Conservation (phyloP, 2,888 invertebrate genomes). For the Lacanobia wlatinum region DNA sequence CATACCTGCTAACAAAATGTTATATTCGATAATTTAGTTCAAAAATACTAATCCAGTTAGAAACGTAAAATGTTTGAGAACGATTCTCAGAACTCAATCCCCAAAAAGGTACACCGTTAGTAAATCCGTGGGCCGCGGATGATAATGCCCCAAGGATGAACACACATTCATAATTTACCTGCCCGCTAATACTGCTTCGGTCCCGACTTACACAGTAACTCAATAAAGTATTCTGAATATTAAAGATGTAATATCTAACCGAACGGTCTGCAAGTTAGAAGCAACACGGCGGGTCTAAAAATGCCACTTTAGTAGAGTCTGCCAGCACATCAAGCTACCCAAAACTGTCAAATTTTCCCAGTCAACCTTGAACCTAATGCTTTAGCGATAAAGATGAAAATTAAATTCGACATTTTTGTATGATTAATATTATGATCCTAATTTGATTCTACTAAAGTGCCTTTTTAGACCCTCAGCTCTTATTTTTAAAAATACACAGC, state of each 20-base stretch:
- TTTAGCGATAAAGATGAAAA: no score
- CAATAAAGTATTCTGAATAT: slow-evolving; percentile 46
- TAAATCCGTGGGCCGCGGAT: slow-evolving; percentile 40
- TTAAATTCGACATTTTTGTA: no score
- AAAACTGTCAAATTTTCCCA: no score
- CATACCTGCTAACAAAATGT: not conserved
- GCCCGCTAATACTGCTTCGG: slow-evolving; percentile 38
- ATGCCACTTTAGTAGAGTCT: no score
- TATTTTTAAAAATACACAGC: not conserved
- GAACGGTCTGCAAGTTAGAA: slow-evolving; percentile 11
- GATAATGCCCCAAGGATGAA: slow-evolving; percentile 58
- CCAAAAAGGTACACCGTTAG: slow-evolving; percentile 53
- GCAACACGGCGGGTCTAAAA: no score
- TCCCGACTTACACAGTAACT: slow-evolving; percentile 34
- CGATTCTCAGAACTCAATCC: slow-evolving; percentile 51
- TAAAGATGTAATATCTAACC: slow-evolving; percentile 16
- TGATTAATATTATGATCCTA: no score
- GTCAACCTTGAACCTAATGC: no score
- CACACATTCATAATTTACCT: slow-evolving; percentile 57
- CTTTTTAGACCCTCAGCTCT: no score
- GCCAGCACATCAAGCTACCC: no score
- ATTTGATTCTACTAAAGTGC: no score
- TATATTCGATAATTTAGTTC: slow-evolving; percentile 4
- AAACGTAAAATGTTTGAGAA: slow-evolving; percentile 29
- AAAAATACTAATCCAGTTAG: slow-evolving; percentile 17